Conservation (phyloP, 2,888 invertebrate species). For the Caenorhabditis wallacei region DNA sequence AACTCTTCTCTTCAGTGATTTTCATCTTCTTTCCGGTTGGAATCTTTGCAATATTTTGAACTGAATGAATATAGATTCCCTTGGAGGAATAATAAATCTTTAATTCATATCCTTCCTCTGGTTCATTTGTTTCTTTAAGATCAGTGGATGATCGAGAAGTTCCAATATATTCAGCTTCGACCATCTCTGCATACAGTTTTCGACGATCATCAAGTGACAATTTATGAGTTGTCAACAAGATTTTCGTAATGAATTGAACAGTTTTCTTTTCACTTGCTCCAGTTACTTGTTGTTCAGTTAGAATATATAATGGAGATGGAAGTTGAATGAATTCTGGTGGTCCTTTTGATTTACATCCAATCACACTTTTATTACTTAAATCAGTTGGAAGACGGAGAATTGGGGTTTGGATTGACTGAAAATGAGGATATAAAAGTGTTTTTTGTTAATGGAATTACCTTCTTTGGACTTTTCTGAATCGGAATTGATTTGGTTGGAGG, state of each 20-base stretch:
- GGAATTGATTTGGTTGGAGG: not conserved
- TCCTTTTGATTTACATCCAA: conserved; percentile 14
- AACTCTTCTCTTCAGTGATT: conserved; percentile 49
- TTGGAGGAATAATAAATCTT: conserved; percentile 57
- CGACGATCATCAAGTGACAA: conserved; percentile 43
- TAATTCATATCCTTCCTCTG: conserved; percentile 45
- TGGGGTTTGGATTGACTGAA: conserved; percentile 6
- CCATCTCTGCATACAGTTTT: conserved; percentile 52
- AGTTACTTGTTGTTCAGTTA: conserved; percentile 58
- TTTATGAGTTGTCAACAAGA: conserved; percentile 53
- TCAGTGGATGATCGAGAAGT: conserved; percentile 55
- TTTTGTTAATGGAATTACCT: conserved; percentile 9
- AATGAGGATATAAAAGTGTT: not conserved
- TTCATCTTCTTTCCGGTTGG: conserved; percentile 32
- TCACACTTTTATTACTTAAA: not conserved
- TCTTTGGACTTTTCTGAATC: not conserved
- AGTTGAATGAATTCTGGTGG: conserved; percentile 38
- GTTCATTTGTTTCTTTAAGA: conserved; percentile 16
- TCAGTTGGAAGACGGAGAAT: conserved; percentile 40
- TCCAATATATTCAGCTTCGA: conserved; percentile 53
- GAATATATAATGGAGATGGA: conserved; percentile 55
- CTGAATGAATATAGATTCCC: conserved; percentile 56
- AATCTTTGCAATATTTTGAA: conserved; percentile 54
- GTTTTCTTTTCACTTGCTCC: conserved; percentile 58
- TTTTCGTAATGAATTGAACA: conserved; percentile 56